Percentiles rank a stretch among this genome's conserved stretches.
These are phyloP conservation scores for Pseudobourletiella spinata DNA, from an alignment of 1,140 invertebrate genomes.

Conservation along the genomic window DNA sequence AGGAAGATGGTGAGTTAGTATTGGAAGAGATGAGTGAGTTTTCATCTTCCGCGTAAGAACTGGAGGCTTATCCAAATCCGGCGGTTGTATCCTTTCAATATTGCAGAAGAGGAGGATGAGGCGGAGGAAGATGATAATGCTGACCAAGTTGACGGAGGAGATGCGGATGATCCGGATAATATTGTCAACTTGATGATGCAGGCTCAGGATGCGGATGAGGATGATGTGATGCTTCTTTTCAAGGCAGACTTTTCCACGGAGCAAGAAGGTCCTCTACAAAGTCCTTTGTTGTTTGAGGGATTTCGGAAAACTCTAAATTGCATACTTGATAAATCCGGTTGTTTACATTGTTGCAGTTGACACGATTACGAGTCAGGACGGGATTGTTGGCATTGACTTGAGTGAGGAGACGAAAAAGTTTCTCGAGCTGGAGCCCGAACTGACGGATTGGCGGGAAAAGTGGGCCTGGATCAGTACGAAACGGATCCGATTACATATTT, in stretches of 20 bases:
- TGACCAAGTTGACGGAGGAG: neutral
- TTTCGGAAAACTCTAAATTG: too few relatives aligned
- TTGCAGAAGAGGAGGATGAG: slow-evolving; percentile 4
- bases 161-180: slow-evolving; percentile 10
- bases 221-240: slow-evolving; percentile 21
- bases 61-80: neutral
- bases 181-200: slow-evolving; percentile 5
- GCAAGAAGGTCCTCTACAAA: slow-evolving; percentile 15
- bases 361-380: slow-evolving; percentile 16
- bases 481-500: slow-evolving; percentile 28
- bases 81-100: neutral
- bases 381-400: slow-evolving; percentile 25
- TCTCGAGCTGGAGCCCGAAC: slow-evolving; percentile 18
- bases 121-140: neutral
- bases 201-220: slow-evolving; percentile 17
- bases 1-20: slow-evolving; percentile 10
- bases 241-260: neutral
- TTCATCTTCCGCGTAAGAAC: neutral
- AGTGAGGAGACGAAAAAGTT: slow-evolving; percentile 24
- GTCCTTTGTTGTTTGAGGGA: too few relatives aligned
- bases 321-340: too few relatives aligned
- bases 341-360: slow-evolving; percentile 1
- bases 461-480: slow-evolving; percentile 24
- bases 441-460: slow-evolving; percentile 12
- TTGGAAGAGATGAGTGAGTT: neutral